Percentiles rank a stretch among this genome's conserved stretches.
These are phyloP conservation scores for Lasioglossum figueresi DNA, from an alignment of 2,888 invertebrate genomes.

Conservation along the genomic window DNA sequence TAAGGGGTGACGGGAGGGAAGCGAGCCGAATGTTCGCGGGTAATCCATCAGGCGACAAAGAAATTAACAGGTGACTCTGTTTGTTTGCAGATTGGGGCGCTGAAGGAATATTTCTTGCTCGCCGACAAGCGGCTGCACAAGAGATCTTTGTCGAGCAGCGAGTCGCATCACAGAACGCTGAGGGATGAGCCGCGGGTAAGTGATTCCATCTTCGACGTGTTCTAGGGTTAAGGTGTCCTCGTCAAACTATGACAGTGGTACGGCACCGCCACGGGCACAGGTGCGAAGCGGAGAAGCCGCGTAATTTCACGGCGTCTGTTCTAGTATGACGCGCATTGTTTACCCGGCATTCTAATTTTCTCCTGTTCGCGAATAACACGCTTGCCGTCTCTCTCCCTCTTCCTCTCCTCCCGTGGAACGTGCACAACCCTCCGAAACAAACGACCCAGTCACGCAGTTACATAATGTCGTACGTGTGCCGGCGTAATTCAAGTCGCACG, in stretches of 20 bases:
- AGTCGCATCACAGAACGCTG: conserved; percentile 91
- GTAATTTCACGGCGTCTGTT: conserved; percentile 47
- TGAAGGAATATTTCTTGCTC: conserved; percentile 94
- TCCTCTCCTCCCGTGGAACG: background rate
- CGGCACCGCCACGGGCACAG: conserved; percentile 14
- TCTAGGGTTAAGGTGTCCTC: conserved; percentile 12
- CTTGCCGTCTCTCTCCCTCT: background rate
- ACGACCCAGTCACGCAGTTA: conserved; percentile 32
- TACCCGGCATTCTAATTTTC: conserved; percentile 46
- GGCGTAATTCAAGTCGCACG: conserved; percentile 19
- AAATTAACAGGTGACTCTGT: conserved; percentile 56
- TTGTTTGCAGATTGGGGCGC: conserved; percentile 93
- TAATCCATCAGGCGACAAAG: background rate
- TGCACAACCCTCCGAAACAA: conserved; percentile 7
- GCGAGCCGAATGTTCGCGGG: background rate
- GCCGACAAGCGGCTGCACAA: conserved; percentile 94
- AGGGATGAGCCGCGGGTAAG: conserved; percentile 91
- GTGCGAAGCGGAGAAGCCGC: conserved; percentile 30
- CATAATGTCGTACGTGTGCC: conserved; percentile 27
- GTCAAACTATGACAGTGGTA: conserved; percentile 29
- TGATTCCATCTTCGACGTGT: conserved; percentile 81
- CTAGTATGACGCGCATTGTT: conserved; percentile 30
- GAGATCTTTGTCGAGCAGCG: conserved; percentile 91
- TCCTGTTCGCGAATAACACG: conserved; percentile 2
- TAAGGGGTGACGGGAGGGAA: background rate